Base-by-base conservation (phyloP, 2,888 invertebrate genomes). In the Dascillus cervinus region DNA sequence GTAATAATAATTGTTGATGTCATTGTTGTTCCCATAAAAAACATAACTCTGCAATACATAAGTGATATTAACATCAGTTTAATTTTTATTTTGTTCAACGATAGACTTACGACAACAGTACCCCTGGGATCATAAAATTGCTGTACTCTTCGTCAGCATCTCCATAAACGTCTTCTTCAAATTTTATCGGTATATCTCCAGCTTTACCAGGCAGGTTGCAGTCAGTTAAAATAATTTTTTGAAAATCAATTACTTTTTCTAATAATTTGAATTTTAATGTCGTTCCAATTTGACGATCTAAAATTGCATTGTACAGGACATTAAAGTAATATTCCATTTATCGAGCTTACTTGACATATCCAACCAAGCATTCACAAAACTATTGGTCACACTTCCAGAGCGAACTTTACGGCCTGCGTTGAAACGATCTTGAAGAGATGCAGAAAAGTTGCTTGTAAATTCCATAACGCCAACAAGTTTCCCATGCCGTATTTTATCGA, bases 281-380 rank as follows among this genome's bases (percentile, higher is more conserved):
- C 43, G 79, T 69, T 0, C 83, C 80, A 41, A 89, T 82, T 65
- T 91, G 90, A 48, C 86, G 81, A 70, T 90, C 91, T 91, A 65
- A 21, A 64, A 43, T 32, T 29, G 22, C 22, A 3, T 11, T n/a
- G 13, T 15, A n/a, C n/a, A n/a, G n/a, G n/a, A n/a, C n/a, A n/a
- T n/a, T n/a, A n/a, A n/a, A n/a, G n/a, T n/a, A n/a, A n/a, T n/a
- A n/a, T n/a, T n/a, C 13, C 10, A 22, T 19, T 23, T 6, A 13
- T 19, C 8, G 27, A 11, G 20, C 68, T 66, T 58, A 84, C 88
- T 82, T 29, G 82, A 77, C 73, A 81, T 79, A 49, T 88, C 86
- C 27, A 89, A 65, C 63, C 75, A 77, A 1, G 85, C 72, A 48
- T 72, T 70, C 24, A 89, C 69, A 35, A 78, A 75, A 48, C 82